Percentiles rank a stretch among this genome's conserved stretches.
Evolutionary conservation across 2,888 invertebrate genomes (phyloP).

Genomic region (Stenodera caucasica): DNA sequence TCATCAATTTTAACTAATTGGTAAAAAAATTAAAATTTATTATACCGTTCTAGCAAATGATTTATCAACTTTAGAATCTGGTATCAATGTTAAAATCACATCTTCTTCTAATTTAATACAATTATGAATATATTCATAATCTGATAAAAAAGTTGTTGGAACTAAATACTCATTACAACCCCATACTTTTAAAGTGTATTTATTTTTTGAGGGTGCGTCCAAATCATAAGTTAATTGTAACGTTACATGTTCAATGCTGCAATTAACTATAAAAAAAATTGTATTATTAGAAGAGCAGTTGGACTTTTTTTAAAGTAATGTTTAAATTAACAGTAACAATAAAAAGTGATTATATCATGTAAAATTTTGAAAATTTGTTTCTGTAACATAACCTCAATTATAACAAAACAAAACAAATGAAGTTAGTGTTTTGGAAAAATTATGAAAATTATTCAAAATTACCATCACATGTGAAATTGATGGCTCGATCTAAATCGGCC

Average conservation of each 20-base stretch:
- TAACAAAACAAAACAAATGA: too few species aligned
- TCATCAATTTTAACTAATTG: slow-evolving; percentile 7
- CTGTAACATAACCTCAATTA: too few species aligned
- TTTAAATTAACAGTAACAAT: too few species aligned
- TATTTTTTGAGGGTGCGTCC: slow-evolving; percentile 61
- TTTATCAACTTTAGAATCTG: slow-evolving; percentile 68
- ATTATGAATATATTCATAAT: slow-evolving; percentile 91
- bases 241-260: slow-evolving; percentile 83
- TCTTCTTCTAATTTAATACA: slow-evolving; percentile 92
- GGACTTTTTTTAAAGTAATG: too few species aligned
- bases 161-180: slow-evolving; percentile 89
- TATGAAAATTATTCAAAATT: too few species aligned
- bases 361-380: too few species aligned
- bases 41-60: slow-evolving; percentile 74
- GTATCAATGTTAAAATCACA: slow-evolving; percentile 69
- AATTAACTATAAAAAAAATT: slow-evolving; percentile 68
- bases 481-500: slow-evolving; percentile 60
- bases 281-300: too few species aligned
- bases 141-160: slow-evolving; percentile 78
- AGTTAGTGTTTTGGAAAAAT: too few species aligned
- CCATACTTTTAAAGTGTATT: slow-evolving; percentile 73
- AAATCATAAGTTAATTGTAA: slow-evolving; percentile 80
- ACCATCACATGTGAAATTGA: slow-evolving; percentile 93
- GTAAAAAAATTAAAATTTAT: slow-evolving; percentile 5
- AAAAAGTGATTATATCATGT: too few species aligned